Evolutionary conservation across 2,113 vertebrate species (phyloP), one percentile per base, ranked within the genome.

Genomic region (Nesogale talazaci): DNA sequence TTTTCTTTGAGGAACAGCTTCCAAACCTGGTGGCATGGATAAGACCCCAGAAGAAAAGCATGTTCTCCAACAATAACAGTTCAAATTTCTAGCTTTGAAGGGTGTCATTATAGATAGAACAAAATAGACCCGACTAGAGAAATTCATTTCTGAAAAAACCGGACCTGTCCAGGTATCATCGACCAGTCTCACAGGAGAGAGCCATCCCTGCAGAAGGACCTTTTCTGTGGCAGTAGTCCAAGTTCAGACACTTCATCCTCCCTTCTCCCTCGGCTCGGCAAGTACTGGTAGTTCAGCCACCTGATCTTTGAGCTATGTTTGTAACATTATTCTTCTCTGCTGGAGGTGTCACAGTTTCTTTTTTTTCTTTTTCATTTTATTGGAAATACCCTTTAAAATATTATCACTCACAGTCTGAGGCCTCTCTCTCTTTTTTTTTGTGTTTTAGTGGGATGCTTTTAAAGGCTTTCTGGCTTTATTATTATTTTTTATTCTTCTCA

Each of bases 71-170:
- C 20, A 91, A 52, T 17, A 70, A 76, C 22, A 82, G 29, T 86
- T 61, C 42, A 59, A 83, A 46, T 25, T 63, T 75, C 87, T 61
- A 69, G 38, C 40, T 52, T 31, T 31, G 69, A 65, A 74, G 4
- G 25, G 72, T n/a, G 40, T 83, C 38, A 75, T 6, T 19, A 79
- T 85, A 69, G 16, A 86, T 84, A 14, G 5, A 40, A 3, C 40
- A 86, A 83, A 75, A 67, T 89, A 87, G 27, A 75, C 27, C 27
- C 65, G 83, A 52, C 63, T 74, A 56, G 40, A 88, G 7, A 88
- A 95, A 74, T 34, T 76, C 56, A 81, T 70, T 85, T 92, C 74
- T 78, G 93, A 63, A 77, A 61, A 91, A 85, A 88, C 76, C 57
- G 72, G 22, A 1, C 3, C 12, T 79, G 59, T 78, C 61, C 52